A percentile compares a stretch with the other conserved stretches of the same genome.
These are phyloP conservation scores for Laspeyria flexula DNA, from an alignment of 2,888 invertebrate genomes.

Conservation along the genomic window DNA sequence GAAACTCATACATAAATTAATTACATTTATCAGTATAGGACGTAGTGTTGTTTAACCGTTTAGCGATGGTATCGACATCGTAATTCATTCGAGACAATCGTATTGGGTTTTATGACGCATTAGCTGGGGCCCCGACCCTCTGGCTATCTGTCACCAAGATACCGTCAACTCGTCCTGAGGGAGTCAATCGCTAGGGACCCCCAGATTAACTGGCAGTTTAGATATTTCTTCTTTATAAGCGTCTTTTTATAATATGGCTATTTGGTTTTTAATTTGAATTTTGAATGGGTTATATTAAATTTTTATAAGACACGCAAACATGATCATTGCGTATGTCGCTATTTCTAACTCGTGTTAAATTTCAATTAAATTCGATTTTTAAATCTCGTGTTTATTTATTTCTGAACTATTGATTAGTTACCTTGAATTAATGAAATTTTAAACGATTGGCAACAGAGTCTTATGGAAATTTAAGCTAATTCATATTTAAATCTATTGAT, in stretches of 20 bases:
- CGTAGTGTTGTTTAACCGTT: slow-evolving; percentile 60
- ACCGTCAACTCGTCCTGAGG: slow-evolving; percentile 75
- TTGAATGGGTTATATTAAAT: slow-evolving; percentile 12
- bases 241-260: slow-evolving; percentile 38
- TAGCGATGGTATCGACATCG: slow-evolving; percentile 56
- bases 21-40: slow-evolving; percentile 37
- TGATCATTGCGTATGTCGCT: too few relatives aligned
- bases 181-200: slow-evolving; percentile 55
- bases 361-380: too few relatives aligned
- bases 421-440: background rate
- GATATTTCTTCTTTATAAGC: slow-evolving; percentile 42
- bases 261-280: slow-evolving; percentile 45
- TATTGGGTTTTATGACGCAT: slow-evolving; percentile 81
- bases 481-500: background rate
- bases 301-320: background rate
- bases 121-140: slow-evolving; percentile 62
- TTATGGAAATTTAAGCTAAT: background rate
- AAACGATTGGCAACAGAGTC: background rate
- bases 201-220: slow-evolving; percentile 51
- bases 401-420: background rate
- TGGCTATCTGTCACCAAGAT: slow-evolving; percentile 77
- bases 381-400: too few relatives aligned
- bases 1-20: slow-evolving; percentile 45
- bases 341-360: too few relatives aligned
- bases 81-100: slow-evolving; percentile 76